A percentile compares a stretch with the other conserved stretches of the same genome.
Evolutionary conservation across 1,140 invertebrate genomes (phyloP).

Genomic region (Brachionus plicatilis): DNA sequence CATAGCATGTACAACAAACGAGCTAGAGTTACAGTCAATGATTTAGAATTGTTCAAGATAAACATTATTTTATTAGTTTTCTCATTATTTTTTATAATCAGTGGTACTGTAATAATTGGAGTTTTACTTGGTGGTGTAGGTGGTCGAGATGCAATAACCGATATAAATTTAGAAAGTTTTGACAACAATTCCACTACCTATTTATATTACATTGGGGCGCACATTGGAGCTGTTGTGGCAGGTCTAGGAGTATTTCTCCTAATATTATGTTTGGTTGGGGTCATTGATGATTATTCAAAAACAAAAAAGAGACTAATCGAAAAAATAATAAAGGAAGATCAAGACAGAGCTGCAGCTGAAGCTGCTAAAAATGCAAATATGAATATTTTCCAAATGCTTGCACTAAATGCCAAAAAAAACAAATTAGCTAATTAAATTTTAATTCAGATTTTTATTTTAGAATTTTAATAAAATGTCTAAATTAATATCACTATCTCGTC

Average conservation of each 20-base stretch:
- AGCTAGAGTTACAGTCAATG: constrained; percentile 11
- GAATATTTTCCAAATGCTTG: constrained; percentile 39
- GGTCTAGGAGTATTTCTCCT: neutral
- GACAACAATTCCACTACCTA: neutral
- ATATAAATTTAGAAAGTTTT: neutral
- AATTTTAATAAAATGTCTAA: constrained; percentile 9
- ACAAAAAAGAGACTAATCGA: constrained; percentile 37
- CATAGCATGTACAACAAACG: constrained; percentile 19
- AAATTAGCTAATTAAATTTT: neutral
- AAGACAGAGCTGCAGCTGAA: constrained; percentile 35
- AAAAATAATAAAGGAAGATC: constrained; percentile 25
- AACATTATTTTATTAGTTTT: constrained; percentile 1
- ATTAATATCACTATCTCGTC: neutral
- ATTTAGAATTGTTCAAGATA: constrained; percentile 19
- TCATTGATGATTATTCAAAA: constrained; percentile 32
- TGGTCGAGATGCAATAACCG: neutral
- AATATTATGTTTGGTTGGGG: constrained; percentile 28
- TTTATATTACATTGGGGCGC: constrained; percentile 17
- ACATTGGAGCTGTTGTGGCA: neutral
- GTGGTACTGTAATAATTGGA: neutral
- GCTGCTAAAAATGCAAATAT: constrained; percentile 38
- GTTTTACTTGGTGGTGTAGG: constrained; percentile 24
- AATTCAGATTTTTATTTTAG: neutral
- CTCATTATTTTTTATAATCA: neutral
- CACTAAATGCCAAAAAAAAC: constrained; percentile 3